These are phyloP conservation scores for Carduelis carduelis DNA, from an alignment of 2,797 vertebrate genomes.

Conservation along the genomic window DNA sequence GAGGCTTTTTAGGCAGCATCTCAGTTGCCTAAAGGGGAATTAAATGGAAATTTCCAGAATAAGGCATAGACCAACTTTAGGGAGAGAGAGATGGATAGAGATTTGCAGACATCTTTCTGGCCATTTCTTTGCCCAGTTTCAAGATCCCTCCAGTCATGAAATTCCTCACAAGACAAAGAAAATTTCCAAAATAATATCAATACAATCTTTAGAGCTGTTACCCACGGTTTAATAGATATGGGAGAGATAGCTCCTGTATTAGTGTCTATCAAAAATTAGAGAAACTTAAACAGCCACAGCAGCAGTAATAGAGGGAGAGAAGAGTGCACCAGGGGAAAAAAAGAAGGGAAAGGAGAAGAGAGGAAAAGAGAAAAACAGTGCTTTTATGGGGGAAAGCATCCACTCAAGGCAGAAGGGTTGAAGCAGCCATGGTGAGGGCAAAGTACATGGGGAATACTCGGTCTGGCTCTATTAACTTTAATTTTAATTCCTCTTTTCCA, in stretches of 20 bases:
- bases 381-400: neutral
- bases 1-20: neutral
- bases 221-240: fast-evolving
- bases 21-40: neutral
- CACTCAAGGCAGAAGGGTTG: neutral
- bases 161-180: neutral
- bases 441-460: conserved; percentile 1
- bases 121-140: neutral
- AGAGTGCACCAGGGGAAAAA: neutral
- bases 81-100: neutral
- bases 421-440: neutral
- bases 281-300: neutral
- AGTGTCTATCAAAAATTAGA: neutral
- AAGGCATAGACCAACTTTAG: neutral
- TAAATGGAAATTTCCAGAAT: neutral
- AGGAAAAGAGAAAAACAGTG: neutral
- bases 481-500: conserved; percentile 53
- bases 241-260: neutral
- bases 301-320: neutral
- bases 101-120: neutral
- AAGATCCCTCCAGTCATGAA: neutral
- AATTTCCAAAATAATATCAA: neutral
- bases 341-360: neutral
- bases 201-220: neutral
- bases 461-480: conserved; percentile 37